Conservation (phyloP, 2,113 vertebrate genomes). For the Grallaria varia region DNA sequence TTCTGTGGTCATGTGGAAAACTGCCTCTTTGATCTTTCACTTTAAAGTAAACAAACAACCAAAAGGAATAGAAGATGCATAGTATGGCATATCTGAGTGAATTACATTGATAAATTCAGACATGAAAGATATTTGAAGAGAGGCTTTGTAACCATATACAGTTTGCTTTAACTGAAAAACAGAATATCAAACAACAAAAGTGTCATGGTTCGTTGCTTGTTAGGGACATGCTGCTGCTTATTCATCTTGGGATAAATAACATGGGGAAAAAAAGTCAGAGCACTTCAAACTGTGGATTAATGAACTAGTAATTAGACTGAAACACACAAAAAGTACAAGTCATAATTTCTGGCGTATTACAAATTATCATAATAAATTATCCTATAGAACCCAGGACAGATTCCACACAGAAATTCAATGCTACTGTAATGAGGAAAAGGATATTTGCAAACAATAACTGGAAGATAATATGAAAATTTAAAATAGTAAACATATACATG, state of each 20-base stretch:
- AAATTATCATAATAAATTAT: constrained; percentile 20
- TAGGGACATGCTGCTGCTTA: background rate
- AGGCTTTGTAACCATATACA: background rate
- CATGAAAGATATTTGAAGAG: background rate
- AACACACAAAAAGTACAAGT: background rate
- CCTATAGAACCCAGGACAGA: background rate
- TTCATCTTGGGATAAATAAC: constrained; percentile 2
- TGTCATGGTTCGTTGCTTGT: background rate
- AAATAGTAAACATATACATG: background rate
- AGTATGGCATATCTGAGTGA: background rate
- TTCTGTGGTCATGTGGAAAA: background rate
- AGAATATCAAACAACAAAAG: background rate
- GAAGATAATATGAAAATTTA: background rate
- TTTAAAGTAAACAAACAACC: background rate
- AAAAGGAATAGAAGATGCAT: background rate
- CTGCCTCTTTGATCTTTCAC: background rate
- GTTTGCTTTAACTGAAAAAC: background rate
- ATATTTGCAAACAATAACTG: background rate
- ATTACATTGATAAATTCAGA: background rate
- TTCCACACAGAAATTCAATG: background rate
- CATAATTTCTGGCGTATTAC: constrained; percentile 7
- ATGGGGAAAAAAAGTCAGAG: constrained; percentile 31
- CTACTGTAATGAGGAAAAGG: background rate
- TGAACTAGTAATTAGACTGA: background rate
- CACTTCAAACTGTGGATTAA: background rate